Evolutionary conservation across 2,113 vertebrate species (phyloP).

Genomic region (Gallinago media): DNA sequence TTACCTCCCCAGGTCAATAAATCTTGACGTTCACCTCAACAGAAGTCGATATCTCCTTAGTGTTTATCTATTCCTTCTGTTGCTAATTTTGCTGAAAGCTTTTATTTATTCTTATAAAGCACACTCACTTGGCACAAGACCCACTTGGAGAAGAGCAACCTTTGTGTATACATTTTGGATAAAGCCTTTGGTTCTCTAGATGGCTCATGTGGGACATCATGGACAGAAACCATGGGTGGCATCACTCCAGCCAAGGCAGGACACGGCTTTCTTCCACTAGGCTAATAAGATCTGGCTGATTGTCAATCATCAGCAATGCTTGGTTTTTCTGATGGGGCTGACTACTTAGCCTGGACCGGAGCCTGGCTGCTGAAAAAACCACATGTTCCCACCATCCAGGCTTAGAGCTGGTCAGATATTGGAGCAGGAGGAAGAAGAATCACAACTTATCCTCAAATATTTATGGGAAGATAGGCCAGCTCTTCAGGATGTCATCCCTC

Average conservation of each 20-base stretch:
- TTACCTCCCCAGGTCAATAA: constrained; percentile 67
- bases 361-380: neutral
- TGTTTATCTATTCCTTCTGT: constrained; percentile 66
- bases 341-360: neutral
- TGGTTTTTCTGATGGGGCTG: neutral
- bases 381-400: fast-evolving
- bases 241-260: fast-evolving
- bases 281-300: no score
- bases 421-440: neutral
- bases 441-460: neutral
- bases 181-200: neutral
- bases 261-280: fast-evolving
- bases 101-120: constrained; percentile 14
- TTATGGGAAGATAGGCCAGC: neutral
- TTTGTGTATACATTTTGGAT: fast-evolving
- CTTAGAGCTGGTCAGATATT: neutral
- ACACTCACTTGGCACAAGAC: neutral
- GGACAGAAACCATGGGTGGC: neutral
- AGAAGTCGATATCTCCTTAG: constrained; percentile 72
- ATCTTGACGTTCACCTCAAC: constrained; percentile 70
- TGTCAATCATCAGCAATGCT: fast-evolving
- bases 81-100: constrained; percentile 66
- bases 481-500: neutral
- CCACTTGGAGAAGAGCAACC: neutral
- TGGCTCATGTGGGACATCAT: fast-evolving